These are phyloP conservation scores for Bucorvus abyssinicus DNA, from an alignment of 2,797 vertebrate genomes.

Conservation along the genomic window DNA sequence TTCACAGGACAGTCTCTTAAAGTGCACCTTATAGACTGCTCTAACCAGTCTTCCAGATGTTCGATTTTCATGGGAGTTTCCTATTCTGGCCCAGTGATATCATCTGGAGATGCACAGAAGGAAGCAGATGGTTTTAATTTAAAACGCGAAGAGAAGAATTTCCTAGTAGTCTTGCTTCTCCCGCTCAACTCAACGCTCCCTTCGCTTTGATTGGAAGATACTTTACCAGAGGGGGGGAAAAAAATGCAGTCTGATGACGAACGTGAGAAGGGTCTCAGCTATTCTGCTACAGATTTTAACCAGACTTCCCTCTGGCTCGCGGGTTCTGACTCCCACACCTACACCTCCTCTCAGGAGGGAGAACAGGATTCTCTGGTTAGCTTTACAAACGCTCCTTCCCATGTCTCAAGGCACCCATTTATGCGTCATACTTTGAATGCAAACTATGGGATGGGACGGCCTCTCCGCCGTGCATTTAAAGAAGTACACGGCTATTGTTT, in stretches of 20 bases:
- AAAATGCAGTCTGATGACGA: not conserved
- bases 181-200: not conserved
- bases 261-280: slow-evolving; percentile 32
- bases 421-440: slow-evolving; percentile 46
- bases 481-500: not conserved
- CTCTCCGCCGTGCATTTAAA: not conserved
- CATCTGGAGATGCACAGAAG: slow-evolving; percentile 61
- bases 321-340: slow-evolving; percentile 59
- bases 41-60: slow-evolving; percentile 54
- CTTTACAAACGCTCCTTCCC: slow-evolving; percentile 43
- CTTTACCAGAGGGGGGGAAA: not conserved
- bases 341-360: slow-evolving; percentile 57
- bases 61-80: slow-evolving; percentile 60
- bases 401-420: slow-evolving; percentile 39
- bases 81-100: slow-evolving; percentile 31
- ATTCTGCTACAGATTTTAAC: slow-evolving; percentile 42
- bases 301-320: slow-evolving; percentile 47
- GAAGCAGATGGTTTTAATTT: slow-evolving; percentile 62
- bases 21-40: slow-evolving; percentile 28
- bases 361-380: slow-evolving; percentile 68
- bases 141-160: slow-evolving; percentile 31
- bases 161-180: not conserved
- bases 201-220: slow-evolving; percentile 3
- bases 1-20: not conserved
- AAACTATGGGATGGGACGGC: not conserved